A percentile compares a stretch with the other conserved stretches of the same genome.
Evolutionary conservation across 2,113 vertebrate genomes (phyloP).

Genomic region (Cyanoderma ruficeps): DNA sequence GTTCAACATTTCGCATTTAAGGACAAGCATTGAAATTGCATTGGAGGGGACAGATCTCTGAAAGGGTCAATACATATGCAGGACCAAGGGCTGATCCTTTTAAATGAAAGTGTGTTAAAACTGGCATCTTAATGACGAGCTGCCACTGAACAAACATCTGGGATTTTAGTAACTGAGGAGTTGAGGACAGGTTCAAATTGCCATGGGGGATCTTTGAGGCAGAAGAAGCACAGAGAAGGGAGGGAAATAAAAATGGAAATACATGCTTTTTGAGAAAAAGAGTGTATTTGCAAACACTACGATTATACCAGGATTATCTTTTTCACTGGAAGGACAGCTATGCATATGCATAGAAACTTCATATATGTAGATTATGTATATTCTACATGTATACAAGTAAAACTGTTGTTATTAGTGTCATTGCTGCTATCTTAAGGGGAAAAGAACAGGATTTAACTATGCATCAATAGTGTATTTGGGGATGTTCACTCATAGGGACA

Average conservation of each 20-base stretch:
- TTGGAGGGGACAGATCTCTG: conserved; percentile 5
- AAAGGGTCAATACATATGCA: conserved; percentile 38
- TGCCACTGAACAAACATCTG: conserved; percentile 48
- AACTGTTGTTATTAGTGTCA: background rate
- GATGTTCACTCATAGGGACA: background rate
- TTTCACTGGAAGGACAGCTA: background rate
- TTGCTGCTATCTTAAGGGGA: background rate
- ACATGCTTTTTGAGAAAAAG: background rate
- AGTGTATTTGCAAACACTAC: background rate
- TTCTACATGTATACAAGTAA: background rate
- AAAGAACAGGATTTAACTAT: background rate
- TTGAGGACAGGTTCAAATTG: conserved; percentile 56
- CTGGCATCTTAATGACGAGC: conserved; percentile 51
- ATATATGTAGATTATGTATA: background rate
- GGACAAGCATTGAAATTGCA: background rate
- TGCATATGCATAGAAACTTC: background rate
- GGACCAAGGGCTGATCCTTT: conserved; percentile 33
- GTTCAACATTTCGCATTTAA: conserved; percentile 8
- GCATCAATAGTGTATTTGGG: background rate
- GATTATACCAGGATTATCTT: background rate
- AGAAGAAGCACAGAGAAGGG: conserved; percentile 14
- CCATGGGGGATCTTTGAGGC: conserved; percentile 33
- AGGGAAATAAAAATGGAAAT: conserved; percentile 17
- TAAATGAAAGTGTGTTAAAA: conserved; percentile 50
- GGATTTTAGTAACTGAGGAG: conserved; percentile 49